Conservation (phyloP, 2,797 vertebrate species). For the Myotis pilosus region DNA sequence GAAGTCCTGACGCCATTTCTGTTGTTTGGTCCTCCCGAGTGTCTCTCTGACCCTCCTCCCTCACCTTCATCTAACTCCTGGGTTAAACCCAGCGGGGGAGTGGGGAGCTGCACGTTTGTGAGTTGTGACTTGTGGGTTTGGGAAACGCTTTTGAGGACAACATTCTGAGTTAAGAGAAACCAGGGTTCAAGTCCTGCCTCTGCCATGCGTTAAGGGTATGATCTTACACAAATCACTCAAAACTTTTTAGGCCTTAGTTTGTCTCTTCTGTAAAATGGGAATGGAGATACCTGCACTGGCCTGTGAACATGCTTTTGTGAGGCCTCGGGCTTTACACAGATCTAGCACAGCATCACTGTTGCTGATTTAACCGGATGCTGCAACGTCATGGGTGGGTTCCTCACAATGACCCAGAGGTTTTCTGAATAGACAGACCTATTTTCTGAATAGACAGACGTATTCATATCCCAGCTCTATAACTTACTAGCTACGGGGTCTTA, state of each 20-base stretch:
- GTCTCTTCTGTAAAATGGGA: neutral
- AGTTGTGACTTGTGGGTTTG: neutral
- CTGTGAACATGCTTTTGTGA: neutral
- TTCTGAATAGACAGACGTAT: neutral
- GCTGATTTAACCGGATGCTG: neutral
- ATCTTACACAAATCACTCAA: neutral
- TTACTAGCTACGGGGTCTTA: neutral
- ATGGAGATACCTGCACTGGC: neutral
- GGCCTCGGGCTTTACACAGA: neutral
- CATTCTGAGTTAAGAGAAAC: neutral
- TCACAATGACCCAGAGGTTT: neutral
- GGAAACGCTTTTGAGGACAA: neutral
- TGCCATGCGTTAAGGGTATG: neutral
- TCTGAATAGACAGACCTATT: neutral
- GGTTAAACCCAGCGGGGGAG: neutral
- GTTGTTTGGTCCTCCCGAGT: neutral
- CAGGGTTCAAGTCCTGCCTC: neutral
- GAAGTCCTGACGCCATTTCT: neutral
- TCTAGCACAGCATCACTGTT: rapidly evolving
- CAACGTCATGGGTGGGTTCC: neutral
- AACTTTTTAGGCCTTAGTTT: neutral
- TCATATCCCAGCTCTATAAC: neutral
- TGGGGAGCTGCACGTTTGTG: neutral
- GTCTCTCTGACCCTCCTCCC: neutral
- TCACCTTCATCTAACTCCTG: neutral